A percentile compares a stretch with the other conserved stretches of the same genome.
phyloP scores from a whole-genome alignment of 2,113 vertebrate species.

The Vireo altiloquus region DNA sequence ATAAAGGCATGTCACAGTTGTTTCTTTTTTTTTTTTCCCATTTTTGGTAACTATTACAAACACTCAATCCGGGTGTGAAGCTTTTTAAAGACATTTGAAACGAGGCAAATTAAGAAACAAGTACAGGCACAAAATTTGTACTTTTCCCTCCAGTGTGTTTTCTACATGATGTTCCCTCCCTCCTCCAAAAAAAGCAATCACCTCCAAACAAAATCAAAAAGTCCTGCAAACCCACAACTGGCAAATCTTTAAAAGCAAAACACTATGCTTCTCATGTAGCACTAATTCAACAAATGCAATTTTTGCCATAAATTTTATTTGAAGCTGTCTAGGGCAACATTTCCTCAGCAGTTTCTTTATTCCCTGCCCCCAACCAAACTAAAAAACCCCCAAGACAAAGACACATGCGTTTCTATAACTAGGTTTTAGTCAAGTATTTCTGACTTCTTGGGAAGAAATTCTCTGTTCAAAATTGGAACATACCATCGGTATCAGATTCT shows the following conservation, averaged over 20 bases:
- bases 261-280: slow-evolving; percentile 69
- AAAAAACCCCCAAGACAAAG: neutral
- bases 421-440: slow-evolving; percentile 63
- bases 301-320: slow-evolving; percentile 60
- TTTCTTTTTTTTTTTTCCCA: neutral
- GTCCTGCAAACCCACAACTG: slow-evolving; percentile 28
- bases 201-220: neutral
- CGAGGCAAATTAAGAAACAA: slow-evolving; percentile 68
- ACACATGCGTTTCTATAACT: slow-evolving; percentile 63
- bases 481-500: neutral
- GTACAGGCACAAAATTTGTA: slow-evolving; percentile 65
- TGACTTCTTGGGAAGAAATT: slow-evolving; percentile 64
- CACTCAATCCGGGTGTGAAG: slow-evolving; percentile 72
- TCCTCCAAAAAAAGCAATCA: neutral
- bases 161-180: slow-evolving; percentile 57
- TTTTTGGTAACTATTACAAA: slow-evolving; percentile 72
- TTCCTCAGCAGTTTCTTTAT: slow-evolving; percentile 35
- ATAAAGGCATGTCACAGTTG: slow-evolving; percentile 98
- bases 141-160: slow-evolving; percentile 57
- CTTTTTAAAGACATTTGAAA: slow-evolving; percentile 72
- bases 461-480: neutral
- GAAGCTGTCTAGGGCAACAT: slow-evolving; percentile 66
- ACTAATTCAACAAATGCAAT: slow-evolving; percentile 69
- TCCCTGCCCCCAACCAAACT: neutral
- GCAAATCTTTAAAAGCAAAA: slow-evolving; percentile 61